These are phyloP conservation scores for Stenolophus ochropezus DNA, from an alignment of 2,888 invertebrate species.

Conservation along the genomic window DNA sequence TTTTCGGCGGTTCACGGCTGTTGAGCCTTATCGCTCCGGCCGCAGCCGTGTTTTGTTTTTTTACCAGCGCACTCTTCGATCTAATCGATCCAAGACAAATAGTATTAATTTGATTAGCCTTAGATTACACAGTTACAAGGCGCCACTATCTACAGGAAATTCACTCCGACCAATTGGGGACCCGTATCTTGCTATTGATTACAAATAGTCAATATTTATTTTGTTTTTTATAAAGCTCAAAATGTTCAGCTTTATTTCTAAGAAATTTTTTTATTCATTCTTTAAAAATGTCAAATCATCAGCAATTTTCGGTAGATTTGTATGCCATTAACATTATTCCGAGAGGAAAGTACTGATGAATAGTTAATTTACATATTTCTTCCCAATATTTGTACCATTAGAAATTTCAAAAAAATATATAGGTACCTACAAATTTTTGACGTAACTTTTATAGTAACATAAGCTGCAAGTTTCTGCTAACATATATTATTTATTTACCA, in stretches of 20 bases:
- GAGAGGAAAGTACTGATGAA: too few relatives aligned
- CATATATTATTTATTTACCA: too few relatives aligned
- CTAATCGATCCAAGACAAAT: conserved; percentile 24
- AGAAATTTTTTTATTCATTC: conserved; percentile 3
- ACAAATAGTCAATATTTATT: conserved; percentile 9
- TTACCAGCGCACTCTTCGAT: background rate
- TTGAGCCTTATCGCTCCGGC: conserved; percentile 17
- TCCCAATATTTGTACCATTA: too few relatives aligned
- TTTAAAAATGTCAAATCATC: background rate
- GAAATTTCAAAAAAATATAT: too few relatives aligned
- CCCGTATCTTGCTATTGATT: background rate
- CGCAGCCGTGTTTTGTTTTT: background rate
- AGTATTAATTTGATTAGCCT: conserved; percentile 18
- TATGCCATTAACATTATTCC: too few relatives aligned
- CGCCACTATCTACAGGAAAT: background rate
- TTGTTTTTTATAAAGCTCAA: conserved; percentile 1
- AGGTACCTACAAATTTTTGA: too few relatives aligned
- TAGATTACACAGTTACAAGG: background rate
- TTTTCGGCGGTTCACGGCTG: conserved; percentile 54
- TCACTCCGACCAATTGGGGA: conserved; percentile 7
- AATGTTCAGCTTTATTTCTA: background rate
- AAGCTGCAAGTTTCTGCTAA: too few relatives aligned
- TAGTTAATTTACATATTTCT: too few relatives aligned
- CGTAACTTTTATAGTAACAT: too few relatives aligned
- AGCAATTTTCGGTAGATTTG: too few relatives aligned